phyloP scores from a whole-genome alignment of 2,888 invertebrate species.

The Mamestra brassicae region DNA sequence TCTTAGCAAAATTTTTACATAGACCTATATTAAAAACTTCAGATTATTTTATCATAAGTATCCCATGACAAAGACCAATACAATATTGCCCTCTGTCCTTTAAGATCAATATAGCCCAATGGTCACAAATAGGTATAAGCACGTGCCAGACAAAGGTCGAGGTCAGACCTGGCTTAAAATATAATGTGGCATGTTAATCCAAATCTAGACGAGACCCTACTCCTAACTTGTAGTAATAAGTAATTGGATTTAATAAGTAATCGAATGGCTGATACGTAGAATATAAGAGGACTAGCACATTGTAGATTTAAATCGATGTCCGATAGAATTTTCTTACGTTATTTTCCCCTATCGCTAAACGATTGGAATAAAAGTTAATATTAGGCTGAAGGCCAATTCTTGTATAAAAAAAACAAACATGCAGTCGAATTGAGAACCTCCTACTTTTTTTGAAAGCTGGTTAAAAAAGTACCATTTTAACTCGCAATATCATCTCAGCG shows the following conservation, averaged over 20 bases:
- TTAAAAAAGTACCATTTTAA: too few relatives aligned
- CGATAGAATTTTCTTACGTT: not conserved
- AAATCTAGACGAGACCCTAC: slow-evolving; percentile 25
- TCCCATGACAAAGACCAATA: not conserved
- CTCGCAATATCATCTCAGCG: too few relatives aligned
- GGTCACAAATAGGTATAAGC: not conserved
- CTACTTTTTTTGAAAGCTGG: too few relatives aligned
- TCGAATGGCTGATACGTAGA: slow-evolving; percentile 1
- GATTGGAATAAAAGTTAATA: too few relatives aligned
- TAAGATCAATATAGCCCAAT: not conserved
- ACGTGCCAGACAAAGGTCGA: slow-evolving; percentile 12
- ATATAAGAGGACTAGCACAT: slow-evolving; percentile 16
- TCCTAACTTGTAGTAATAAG: slow-evolving; percentile 33
- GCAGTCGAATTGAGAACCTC: too few relatives aligned
- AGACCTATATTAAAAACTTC: too few relatives aligned
- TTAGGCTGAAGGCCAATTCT: too few relatives aligned
- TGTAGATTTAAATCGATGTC: not conserved
- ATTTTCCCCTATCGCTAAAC: not conserved
- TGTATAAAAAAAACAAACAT: too few relatives aligned
- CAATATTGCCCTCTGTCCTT: not conserved
- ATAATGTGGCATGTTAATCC: slow-evolving; percentile 41
- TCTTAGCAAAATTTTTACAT: too few relatives aligned
- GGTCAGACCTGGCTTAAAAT: slow-evolving; percentile 39
- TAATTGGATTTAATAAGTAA: slow-evolving; percentile 32
- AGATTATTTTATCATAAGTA: not conserved